Evolutionary conservation across 2,888 invertebrate genomes (phyloP).

Genomic region (Tinea semifulvella): DNA sequence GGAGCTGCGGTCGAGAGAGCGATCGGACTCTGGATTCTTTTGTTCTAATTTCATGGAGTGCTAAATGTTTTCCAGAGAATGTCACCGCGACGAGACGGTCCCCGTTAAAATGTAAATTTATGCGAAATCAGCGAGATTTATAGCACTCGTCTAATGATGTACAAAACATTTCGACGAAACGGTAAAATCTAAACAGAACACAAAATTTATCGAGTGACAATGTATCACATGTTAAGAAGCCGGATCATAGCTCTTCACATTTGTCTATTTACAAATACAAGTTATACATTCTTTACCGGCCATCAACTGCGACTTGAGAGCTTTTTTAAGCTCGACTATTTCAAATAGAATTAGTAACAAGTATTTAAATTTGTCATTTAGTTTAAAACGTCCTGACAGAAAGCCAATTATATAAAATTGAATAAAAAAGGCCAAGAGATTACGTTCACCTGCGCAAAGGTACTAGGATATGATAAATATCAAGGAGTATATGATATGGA

Average conservation of each 20-base stretch:
- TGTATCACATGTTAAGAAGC: not conserved
- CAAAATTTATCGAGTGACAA: slow-evolving; percentile 6
- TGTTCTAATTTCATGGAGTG: slow-evolving; percentile 46
- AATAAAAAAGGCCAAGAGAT: not conserved
- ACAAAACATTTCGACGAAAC: slow-evolving; percentile 32
- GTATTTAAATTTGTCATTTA: too few relatives aligned
- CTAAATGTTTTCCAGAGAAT: slow-evolving; percentile 32
- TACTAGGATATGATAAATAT: slow-evolving; percentile 51
- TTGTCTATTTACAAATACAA: too few relatives aligned
- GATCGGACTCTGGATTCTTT: slow-evolving; percentile 32
- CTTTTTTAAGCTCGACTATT: too few relatives aligned
- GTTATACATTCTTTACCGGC: too few relatives aligned
- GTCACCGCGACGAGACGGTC: slow-evolving; percentile 25
- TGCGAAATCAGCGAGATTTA: slow-evolving; percentile 48
- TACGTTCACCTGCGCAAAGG: slow-evolving; percentile 40
- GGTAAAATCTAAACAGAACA: slow-evolving; percentile 15
- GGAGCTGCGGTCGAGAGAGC: slow-evolving; percentile 24
- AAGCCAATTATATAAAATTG: not conserved
- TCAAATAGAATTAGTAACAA: too few relatives aligned
- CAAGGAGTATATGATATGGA: slow-evolving; percentile 36
- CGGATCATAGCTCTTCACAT: too few relatives aligned
- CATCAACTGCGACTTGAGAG: too few relatives aligned
- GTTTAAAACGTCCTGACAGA: not conserved
- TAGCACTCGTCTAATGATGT: slow-evolving; percentile 34
- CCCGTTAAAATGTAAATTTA: slow-evolving; percentile 53